Evolutionary conservation across 1,140 invertebrate genomes (phyloP).

Genomic region (Drosophila hydei): DNA sequence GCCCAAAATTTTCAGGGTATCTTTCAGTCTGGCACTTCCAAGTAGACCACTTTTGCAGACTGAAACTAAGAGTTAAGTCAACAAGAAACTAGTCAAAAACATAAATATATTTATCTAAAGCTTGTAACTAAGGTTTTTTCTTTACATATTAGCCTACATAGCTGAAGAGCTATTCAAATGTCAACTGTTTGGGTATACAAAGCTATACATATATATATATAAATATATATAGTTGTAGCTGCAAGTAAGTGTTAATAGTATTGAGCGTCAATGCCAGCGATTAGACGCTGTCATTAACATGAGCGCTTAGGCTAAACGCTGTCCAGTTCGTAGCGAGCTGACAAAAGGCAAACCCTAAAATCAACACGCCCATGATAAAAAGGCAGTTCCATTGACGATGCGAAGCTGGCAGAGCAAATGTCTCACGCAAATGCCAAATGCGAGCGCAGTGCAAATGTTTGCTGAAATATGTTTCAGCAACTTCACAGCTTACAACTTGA

Average conservation of each 20-base stretch:
- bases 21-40: too few species aligned
- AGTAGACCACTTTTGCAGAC: too few species aligned
- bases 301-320: conserved; percentile 38
- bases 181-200: not conserved
- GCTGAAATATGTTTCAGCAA: conserved; percentile 34
- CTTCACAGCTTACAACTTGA: not conserved
- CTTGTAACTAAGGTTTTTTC: not conserved
- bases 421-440: conserved; percentile 52
- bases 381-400: conserved; percentile 44
- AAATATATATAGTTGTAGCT: not conserved
- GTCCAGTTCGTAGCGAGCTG: conserved; percentile 2
- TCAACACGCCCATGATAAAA: conserved; percentile 17
- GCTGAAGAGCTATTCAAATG: not conserved
- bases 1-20: too few species aligned
- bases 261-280: conserved; percentile 31
- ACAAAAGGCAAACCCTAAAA: conserved; percentile 13
- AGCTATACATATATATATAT: not conserved
- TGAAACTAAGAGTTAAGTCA: too few species aligned
- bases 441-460: conserved; percentile 58
- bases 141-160: not conserved
- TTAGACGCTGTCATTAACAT: conserved; percentile 48
- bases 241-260: not conserved
- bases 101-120: too few species aligned
- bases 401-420: conserved; percentile 15
- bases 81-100: too few species aligned